Evolutionary conservation across 64 coral and sea anemone species (phyloP), one percentile per base, ranked within the genome.

Genomic region (Dendronephthya gigantea): DNA sequence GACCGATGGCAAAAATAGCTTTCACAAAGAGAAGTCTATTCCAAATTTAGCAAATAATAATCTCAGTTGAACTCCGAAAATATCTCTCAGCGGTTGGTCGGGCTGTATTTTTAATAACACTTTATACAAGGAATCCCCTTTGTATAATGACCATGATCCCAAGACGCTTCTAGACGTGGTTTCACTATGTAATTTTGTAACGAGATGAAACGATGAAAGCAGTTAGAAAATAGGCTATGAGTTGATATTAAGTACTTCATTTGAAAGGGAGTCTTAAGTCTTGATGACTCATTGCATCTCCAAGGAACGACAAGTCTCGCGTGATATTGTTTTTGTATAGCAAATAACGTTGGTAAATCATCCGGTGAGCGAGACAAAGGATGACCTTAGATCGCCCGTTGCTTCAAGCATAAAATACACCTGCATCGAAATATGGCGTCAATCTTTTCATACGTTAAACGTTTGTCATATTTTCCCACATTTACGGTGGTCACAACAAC

Each of bases 81-180:
- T 62, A n/a, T n/a, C 55, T 27, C 55, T 7, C 55, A 62, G 55
- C 55, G 25, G 55, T 62, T 62, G 55, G 55, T 27, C 55, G 25
- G 17, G 25, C 25, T 62, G 25, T 62, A 23, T 62, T 62, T n/a
- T n/a, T n/a, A n/a, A n/a, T 23, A 23, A 62, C 17, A n/a, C 25
- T 62, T n/a, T n/a, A n/a, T 62, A 62, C 19, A 62, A 62, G 55
- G 55, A 62, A 62, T 62, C 55, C 55, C 55, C 55, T 62, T n/a
- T n/a, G n/a, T n/a, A n/a, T n/a, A n/a, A n/a, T n/a, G n/a, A n/a
- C n/a, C n/a, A n/a, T n/a, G n/a, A n/a, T n/a, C n/a, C n/a, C n/a
- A n/a, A n/a, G n/a, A n/a, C n/a, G n/a, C n/a, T n/a, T n/a, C n/a
- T n/a, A n/a, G n/a, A n/a, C n/a, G n/a, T n/a, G n/a, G n/a, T n/a